A percentile compares a stretch with the other conserved stretches of the same genome.
Conservation (phyloP, 35 echinoderm and acorn worm genomes). For the Ophioderma brevispina region DNA sequence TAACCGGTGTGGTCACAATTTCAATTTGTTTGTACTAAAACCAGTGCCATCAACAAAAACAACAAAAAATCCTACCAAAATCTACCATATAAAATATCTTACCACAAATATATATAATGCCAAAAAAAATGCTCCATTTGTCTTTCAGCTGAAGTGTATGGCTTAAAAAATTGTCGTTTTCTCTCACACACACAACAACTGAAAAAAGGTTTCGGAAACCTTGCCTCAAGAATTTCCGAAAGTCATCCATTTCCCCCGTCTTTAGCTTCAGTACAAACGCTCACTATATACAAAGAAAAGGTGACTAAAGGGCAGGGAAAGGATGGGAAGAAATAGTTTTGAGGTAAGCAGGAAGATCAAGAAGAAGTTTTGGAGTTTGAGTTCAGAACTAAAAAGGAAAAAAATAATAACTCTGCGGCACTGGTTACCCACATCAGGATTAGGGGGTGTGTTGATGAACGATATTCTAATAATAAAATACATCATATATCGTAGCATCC, state of each 20-base stretch:
- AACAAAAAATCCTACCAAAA: background rate
- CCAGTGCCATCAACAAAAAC: background rate
- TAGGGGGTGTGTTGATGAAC: background rate
- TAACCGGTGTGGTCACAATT: background rate
- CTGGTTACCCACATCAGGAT: background rate
- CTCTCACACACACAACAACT: background rate
- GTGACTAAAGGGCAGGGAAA: background rate
- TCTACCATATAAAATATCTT: conserved; percentile 15
- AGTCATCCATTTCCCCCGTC: background rate
- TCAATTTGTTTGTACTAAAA: background rate
- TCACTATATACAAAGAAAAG: conserved; percentile 10
- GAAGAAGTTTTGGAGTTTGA: background rate
- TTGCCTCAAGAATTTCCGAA: background rate
- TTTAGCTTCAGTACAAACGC: conserved; percentile 8
- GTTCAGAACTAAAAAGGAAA: background rate
- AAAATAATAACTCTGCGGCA: conserved; percentile 9
- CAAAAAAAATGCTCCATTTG: background rate
- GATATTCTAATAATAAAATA: conserved; percentile 7
- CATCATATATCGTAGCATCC: background rate
- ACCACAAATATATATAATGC: conserved; percentile 6
- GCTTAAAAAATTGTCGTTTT: background rate
- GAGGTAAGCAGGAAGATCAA: conserved; percentile 4
- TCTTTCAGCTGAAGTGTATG: background rate
- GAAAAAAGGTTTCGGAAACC: background rate
- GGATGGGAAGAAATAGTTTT: background rate